These are phyloP conservation scores for Tapirus indicus DNA, from an alignment of 2,797 vertebrate species.

Conservation along the genomic window DNA sequence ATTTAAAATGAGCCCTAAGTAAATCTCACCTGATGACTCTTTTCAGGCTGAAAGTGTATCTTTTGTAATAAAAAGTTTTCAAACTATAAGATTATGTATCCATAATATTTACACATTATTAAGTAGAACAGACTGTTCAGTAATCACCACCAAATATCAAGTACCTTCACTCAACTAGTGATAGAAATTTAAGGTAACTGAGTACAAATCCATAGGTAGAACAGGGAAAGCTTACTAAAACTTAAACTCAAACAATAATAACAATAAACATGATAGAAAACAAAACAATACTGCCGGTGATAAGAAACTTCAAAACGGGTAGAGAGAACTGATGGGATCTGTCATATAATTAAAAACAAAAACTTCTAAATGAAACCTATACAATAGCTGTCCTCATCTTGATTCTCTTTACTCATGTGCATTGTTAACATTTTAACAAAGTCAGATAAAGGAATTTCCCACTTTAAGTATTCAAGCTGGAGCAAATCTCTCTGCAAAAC, in stretches of 20 bases:
- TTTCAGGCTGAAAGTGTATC: neutral
- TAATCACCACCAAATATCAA: conserved; percentile 12
- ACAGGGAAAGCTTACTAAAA: neutral
- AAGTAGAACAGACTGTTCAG: neutral
- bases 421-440: neutral
- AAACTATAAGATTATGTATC: neutral
- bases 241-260: neutral
- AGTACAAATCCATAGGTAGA: neutral
- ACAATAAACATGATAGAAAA: neutral
- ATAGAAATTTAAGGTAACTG: neutral
- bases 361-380: neutral
- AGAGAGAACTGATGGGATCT: neutral
- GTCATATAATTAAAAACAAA: neutral
- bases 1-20: neutral
- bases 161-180: neutral
- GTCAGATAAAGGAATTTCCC: neutral
- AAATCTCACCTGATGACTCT: neutral
- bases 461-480: neutral
- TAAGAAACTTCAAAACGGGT: neutral
- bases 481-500: neutral
- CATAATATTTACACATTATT: neutral
- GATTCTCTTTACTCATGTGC: neutral
- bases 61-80: neutral
- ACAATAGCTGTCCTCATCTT: neutral
- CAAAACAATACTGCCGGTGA: neutral